phyloP scores from a whole-genome alignment of 2,888 invertebrate species.

The Linyphia triangularis region DNA sequence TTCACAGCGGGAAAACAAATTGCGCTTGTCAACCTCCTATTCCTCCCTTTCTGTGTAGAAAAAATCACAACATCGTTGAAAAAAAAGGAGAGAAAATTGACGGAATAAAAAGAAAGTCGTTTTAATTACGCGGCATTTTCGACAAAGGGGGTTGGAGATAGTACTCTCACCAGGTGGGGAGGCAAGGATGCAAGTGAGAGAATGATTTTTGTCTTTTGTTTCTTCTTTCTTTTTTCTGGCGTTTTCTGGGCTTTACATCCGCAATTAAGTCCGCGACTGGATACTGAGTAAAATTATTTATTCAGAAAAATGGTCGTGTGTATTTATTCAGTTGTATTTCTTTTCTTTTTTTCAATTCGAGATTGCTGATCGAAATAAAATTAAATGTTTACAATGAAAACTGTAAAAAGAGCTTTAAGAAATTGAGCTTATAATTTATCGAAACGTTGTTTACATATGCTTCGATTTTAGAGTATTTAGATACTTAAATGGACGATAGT shows the following conservation, averaged over 20 bases:
- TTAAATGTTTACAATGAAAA: neutral
- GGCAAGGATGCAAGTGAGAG: neutral
- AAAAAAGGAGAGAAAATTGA: neutral
- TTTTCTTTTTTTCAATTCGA: neutral
- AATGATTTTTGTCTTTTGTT: neutral
- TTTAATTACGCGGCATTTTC: slow-evolving; percentile 42
- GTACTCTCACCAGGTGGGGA: slow-evolving; percentile 23
- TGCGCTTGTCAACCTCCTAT: slow-evolving; percentile 48
- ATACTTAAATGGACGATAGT: too few relatives aligned
- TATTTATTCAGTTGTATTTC: neutral
- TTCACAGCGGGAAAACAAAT: slow-evolving; percentile 57
- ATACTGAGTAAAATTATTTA: neutral
- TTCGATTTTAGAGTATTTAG: too few relatives aligned
- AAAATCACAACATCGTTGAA: slow-evolving; percentile 19
- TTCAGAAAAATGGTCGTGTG: neutral
- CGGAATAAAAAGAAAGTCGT: neutral
- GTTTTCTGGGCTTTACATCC: slow-evolving; percentile 11
- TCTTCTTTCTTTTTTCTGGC: slow-evolving; percentile 1
- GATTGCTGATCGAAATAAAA: neutral
- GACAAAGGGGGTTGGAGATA: neutral
- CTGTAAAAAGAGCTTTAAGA: neutral
- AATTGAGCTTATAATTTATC: neutral
- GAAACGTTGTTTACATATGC: neutral
- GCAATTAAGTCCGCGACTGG: slow-evolving; percentile 19
- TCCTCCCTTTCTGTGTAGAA: slow-evolving; percentile 30